Base-by-base conservation (phyloP, 2,113 vertebrate species). In the Lophius piscatorius region DNA sequence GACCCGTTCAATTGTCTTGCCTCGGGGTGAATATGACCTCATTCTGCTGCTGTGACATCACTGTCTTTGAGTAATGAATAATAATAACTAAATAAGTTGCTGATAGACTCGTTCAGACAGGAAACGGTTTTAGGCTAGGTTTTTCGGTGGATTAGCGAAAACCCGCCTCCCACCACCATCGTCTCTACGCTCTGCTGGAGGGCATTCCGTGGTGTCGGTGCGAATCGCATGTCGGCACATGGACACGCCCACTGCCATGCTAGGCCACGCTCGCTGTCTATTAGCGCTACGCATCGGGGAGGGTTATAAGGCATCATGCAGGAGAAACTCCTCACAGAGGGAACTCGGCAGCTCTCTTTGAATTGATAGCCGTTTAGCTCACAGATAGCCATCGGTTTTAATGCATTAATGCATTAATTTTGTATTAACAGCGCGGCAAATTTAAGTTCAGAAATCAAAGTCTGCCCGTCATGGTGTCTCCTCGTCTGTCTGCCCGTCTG, bases 371-470 rank as follows among this genome's bases (percentile, higher is more conserved):
- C 87, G 80, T 91, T 91, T 90, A 90, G 85, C 89, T 86, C 70
- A 80, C 84, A 81, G 87, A 88, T 87, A 86, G 84, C 81, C 85
- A 80, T 90, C 88, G 85, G 76, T 92, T 90, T 90, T 90, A 87
- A 90, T 90, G 87, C 89, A 90, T 90, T 90, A 87, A 90, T 90
- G 87, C 89, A 90, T 91, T 91, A 85, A 90, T 85, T 90, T 89
- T 88, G 84, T 90, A 88, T 91, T 91, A 91, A 90, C 86, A 87
- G 84, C 82, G 83, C 83, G 87, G 72, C 89, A 91, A 78, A 88
- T 90, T 85, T 87, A 87, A 89, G 90, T 83, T 74, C 78, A 80
- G 84, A 89, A 90, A 87, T 89, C 82, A 84, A 69, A 74, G 73
- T 78, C 74, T 84, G 77, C 77, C 84, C 85, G 74, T 88, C 78